Conservation (phyloP, 2,888 invertebrate species). For the Eutolmus rufibarbis region DNA sequence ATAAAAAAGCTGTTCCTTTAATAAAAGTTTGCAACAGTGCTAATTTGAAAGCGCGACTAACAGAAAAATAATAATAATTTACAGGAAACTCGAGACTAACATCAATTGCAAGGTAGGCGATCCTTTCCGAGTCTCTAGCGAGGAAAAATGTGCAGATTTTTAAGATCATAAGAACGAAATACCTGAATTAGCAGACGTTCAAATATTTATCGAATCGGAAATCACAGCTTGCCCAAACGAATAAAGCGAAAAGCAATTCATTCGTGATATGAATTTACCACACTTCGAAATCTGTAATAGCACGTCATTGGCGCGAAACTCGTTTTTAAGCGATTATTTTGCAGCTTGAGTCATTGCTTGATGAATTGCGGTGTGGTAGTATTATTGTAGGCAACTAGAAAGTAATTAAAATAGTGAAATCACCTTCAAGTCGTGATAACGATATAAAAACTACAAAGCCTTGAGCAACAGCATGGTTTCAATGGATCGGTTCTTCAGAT, state of each 20-base stretch:
- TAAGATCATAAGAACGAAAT: neutral
- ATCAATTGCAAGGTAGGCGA: neutral
- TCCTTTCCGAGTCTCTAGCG: neutral
- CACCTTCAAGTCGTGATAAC: slow-evolving; percentile 28
- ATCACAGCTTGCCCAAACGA: neutral
- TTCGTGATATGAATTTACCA: neutral
- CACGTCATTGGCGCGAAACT: slow-evolving; percentile 14
- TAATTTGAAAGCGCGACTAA: neutral
- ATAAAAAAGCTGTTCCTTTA: too few relatives aligned
- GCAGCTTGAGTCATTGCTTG: slow-evolving; percentile 5
- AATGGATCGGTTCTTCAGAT: neutral
- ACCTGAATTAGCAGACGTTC: neutral
- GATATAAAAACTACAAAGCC: neutral
- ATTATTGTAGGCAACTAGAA: slow-evolving; percentile 15
- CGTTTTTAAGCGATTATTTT: slow-evolving; percentile 24
- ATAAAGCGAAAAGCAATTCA: neutral
- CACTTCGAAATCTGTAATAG: slow-evolving; percentile 7
- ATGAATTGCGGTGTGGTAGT: neutral
- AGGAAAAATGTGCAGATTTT: neutral
- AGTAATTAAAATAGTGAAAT: slow-evolving; percentile 31
- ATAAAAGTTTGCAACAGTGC: neutral
- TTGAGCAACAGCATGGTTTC: neutral
- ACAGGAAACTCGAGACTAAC: neutral
- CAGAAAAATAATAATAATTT: neutral
- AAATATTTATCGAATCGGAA: neutral